Percentiles rank a stretch among this genome's conserved stretches.
Evolutionary conservation across 1,140 invertebrate genomes (phyloP).

Genomic region (Drosophila subpulchrella): DNA sequence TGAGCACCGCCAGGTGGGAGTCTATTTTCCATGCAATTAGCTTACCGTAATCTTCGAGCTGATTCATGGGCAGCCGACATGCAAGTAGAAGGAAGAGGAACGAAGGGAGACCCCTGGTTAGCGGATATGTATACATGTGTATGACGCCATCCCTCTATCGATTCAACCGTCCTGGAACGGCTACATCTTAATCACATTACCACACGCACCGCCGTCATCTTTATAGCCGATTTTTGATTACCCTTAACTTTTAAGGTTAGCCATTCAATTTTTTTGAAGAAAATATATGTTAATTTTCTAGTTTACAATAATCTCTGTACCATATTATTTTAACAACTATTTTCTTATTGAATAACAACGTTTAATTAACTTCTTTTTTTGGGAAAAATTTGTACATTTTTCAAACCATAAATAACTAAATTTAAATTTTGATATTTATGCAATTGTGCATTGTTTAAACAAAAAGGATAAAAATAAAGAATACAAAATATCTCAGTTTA

Average conservation of each 20-base stretch:
- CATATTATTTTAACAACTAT: too few species aligned
- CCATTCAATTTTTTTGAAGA: too few species aligned
- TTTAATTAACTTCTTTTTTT: too few species aligned
- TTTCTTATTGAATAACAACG: too few species aligned
- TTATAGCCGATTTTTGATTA: background rate
- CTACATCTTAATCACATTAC: constrained; percentile 34
- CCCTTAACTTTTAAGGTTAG: background rate
- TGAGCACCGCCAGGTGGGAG: constrained; percentile 87
- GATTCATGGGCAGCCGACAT: constrained; percentile 17
- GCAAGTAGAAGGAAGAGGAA: constrained; percentile 18
- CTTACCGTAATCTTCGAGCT: constrained; percentile 89
- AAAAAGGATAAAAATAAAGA: too few species aligned
- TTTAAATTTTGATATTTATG: too few species aligned
- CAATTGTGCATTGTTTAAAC: too few species aligned
- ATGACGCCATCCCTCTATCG: constrained; percentile 36
- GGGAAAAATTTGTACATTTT: too few species aligned
- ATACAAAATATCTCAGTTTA: too few species aligned
- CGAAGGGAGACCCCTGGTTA: constrained; percentile 7
- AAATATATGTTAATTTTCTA: background rate
- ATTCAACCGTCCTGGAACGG: constrained; percentile 18
- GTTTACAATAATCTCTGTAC: too few species aligned
- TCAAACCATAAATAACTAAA: too few species aligned
- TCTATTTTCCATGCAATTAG: constrained; percentile 88
- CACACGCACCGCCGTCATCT: constrained; percentile 28
- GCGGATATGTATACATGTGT: background rate